Base-by-base conservation (phyloP, 2,888 invertebrate species). In the Dolichomitus sp. region DNA sequence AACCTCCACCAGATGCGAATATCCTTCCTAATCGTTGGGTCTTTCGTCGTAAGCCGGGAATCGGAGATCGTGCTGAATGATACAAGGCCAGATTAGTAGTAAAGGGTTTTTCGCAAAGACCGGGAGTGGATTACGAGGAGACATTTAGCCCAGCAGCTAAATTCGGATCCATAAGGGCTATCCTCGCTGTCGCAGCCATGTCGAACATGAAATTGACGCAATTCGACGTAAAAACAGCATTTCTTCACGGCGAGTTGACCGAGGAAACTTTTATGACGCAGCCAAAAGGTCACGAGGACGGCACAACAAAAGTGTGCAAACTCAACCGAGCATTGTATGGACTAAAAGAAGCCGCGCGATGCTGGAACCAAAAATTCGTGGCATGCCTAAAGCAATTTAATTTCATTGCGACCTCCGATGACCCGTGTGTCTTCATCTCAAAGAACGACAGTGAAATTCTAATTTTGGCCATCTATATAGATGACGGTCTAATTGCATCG, bases 351-450 rank as follows among this genome's bases (percentile, higher is more conserved):
- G n/a, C n/a, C n/a, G n/a, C n/a, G n/a, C n/a, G n/a, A n/a, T n/a
- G n/a, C n/a, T n/a, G n/a, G n/a, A n/a, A n/a, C n/a, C n/a, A n/a
- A n/a, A n/a, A n/a, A n/a, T n/a, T n/a, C n/a, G n/a, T n/a, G n/a
- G n/a, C n/a, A n/a, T n/a, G n/a, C n/a, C 40, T 90, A n/a, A 37
- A 61, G 6, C 85, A 81, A 27, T 79, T 86, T 17, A 85, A 85
- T 3, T 85, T 91, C 17, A 80, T 83, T 50, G 80, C 85, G 11
- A 90, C 86, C 42, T 59, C 82, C 17, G 75, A 66, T 9, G 83
- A 80, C 33, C 72, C 83, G 27, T 83, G 83, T 52, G 75, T 91
- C 9, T 90, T 83, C 65, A 78, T 80, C 5, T 65, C 78, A 33
- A 42, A 74, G 14, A 54, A 78, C 17, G 30, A 80, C 12, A 23